These are phyloP conservation scores for Tragelaphus strepsiceros DNA, from an alignment of 2,113 vertebrate species.

Conservation along the genomic window DNA sequence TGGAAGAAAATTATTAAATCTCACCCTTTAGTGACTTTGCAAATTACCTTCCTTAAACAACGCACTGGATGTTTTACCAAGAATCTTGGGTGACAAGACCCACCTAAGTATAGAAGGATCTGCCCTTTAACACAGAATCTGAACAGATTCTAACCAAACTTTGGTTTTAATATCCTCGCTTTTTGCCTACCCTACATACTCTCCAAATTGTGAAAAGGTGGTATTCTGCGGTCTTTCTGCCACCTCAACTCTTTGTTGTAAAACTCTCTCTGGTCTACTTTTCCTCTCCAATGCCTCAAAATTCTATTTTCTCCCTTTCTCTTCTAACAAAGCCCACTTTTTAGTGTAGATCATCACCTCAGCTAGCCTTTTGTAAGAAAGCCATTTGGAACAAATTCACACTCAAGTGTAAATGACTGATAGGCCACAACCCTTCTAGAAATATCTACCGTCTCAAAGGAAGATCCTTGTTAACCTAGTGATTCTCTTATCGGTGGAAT, in stretches of 20 bases:
- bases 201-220: neutral
- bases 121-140: neutral
- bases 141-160: neutral
- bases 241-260: neutral
- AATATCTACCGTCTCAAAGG: neutral
- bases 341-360: neutral
- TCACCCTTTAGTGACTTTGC: neutral
- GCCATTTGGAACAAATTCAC: neutral
- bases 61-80: neutral
- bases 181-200: neutral
- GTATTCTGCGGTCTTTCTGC: neutral
- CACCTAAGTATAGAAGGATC: neutral
- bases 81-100: neutral
- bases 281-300: neutral
- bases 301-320: neutral
- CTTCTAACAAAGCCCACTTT: neutral
- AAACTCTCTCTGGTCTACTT: neutral
- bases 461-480: conserved; percentile 25
- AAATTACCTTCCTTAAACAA: neutral
- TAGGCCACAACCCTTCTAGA: neutral
- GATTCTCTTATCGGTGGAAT: neutral
- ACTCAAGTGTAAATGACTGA: neutral
- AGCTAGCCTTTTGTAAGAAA: neutral
- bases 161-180: neutral
- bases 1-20: neutral